Evolutionary conservation across 1,140 invertebrate species (phyloP), one percentile per base, ranked within the genome.

Genomic region (Euura saliciscinereae): DNA sequence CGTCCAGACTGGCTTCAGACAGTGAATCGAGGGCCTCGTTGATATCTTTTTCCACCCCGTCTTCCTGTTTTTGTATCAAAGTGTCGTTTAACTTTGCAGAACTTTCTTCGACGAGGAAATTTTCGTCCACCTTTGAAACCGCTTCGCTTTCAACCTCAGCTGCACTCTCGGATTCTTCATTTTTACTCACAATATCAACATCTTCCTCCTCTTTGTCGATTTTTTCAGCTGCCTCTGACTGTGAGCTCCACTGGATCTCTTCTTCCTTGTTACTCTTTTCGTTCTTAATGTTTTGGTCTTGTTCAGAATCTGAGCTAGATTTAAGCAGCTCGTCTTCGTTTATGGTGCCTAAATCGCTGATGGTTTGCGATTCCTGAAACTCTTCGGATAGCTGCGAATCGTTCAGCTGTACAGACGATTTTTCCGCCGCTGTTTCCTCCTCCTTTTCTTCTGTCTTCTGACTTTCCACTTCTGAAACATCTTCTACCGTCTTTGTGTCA

Each of bases 1-100:
- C 1, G 28, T 28, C 28, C 28, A 28, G 28, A 28, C 28, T 28
- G 28, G 28, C 28, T 28, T 28, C 28, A 28, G 28, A 28, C 28
- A 28, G 28, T 28, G 1, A 28, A 28, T 28, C 28, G 28, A 28
- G 28, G 28, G 28, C 28, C 28, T 28, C 28, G 28, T 28, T 28
- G 28, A 28, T 28, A 28, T 28, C 28, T 28, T 28, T 28, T 28
- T 28, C 28, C 28, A 28, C 28, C 1, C 28, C 28, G 28, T 71
- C 69, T n/a, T 74, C 74, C 69, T 75, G 72, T 43, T 69, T 51
- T 10, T 73, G 72, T 43, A 66, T 70, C 59, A 43, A 70, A 45
- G 64, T 66, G 68, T 71, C 74, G 13, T 73, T 73, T n/a, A 59
- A 6, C n/a, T 51, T 28, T 28, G 28, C 28, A 28, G 28, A 28